Evolutionary conservation across 2,113 vertebrate species (phyloP).

Genomic region (Sapajus apella): DNA sequence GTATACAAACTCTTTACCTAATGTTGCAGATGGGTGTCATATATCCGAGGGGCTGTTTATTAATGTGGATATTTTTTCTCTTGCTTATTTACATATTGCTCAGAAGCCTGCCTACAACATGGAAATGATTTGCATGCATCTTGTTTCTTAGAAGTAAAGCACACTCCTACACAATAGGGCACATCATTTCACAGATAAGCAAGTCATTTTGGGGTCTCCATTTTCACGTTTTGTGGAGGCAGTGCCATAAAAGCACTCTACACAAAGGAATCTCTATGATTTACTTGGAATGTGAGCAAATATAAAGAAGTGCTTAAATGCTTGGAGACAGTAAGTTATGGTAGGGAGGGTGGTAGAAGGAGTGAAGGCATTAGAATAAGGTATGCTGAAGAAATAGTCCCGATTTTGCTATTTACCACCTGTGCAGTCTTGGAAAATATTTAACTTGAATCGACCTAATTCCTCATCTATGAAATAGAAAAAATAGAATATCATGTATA

Average conservation of each 20-base stretch:
- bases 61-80: slow-evolving; percentile 81
- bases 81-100: slow-evolving; percentile 84
- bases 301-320: neutral
- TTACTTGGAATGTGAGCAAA: slow-evolving; percentile 17
- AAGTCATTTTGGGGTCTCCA: slow-evolving; percentile 47
- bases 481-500: neutral
- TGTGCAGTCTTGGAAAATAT: neutral
- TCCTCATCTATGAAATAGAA: neutral
- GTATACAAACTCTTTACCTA: slow-evolving; percentile 79
- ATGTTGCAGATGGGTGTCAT: slow-evolving; percentile 76
- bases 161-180: slow-evolving; percentile 77
- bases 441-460: neutral
- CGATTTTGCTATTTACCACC: neutral
- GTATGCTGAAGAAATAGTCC: neutral
- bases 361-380: neutral
- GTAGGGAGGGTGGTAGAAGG: neutral
- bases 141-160: slow-evolving; percentile 81
- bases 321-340: neutral
- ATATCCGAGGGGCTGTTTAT: slow-evolving; percentile 77
- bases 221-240: slow-evolving; percentile 23
- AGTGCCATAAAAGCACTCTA: neutral
- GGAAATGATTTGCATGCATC: slow-evolving; percentile 82
- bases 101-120: slow-evolving; percentile 83
- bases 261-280: neutral
- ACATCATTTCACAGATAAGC: slow-evolving; percentile 63